Conservation (phyloP, 2,113 vertebrate genomes). For the Alosa alosa region DNA sequence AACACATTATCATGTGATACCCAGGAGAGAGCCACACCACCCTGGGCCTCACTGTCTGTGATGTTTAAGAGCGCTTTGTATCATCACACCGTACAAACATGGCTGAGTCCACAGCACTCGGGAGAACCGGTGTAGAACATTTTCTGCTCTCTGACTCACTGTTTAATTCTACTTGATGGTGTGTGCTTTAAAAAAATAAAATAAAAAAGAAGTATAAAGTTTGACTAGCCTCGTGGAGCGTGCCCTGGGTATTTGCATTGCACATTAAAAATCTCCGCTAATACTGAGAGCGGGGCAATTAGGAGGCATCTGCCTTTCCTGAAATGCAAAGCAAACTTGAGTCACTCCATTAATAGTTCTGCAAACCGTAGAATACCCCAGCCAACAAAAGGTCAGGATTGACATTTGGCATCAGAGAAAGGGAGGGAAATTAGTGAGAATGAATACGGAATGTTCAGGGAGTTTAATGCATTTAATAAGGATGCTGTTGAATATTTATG, state of each 20-base stretch:
- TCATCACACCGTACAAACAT: background rate
- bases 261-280: conserved; percentile 32
- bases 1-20: too few species aligned
- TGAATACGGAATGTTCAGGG: conserved; percentile 54
- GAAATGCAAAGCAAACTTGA: conserved; percentile 50
- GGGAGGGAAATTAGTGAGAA: conserved; percentile 33
- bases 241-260: conserved; percentile 35
- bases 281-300: conserved; percentile 52
- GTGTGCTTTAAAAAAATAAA: conserved; percentile 16
- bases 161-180: conserved; percentile 20
- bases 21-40: too few species aligned
- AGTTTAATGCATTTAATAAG: conserved; percentile 57
- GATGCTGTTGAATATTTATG: conserved; percentile 72
- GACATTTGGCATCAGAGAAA: conserved; percentile 45
- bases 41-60: too few species aligned
- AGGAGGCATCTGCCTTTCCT: conserved; percentile 48
- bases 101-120: background rate
- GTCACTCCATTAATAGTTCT: conserved; percentile 48
- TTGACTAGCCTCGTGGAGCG: conserved; percentile 29
- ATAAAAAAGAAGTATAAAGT: too few species aligned
- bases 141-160: conserved; percentile 28
- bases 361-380: conserved; percentile 50
- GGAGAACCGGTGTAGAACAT: background rate
- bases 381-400: conserved; percentile 64
- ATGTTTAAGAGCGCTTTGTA: background rate